Conservation (phyloP, 2,113 vertebrate species). For the Dipodomys spectabilis region DNA sequence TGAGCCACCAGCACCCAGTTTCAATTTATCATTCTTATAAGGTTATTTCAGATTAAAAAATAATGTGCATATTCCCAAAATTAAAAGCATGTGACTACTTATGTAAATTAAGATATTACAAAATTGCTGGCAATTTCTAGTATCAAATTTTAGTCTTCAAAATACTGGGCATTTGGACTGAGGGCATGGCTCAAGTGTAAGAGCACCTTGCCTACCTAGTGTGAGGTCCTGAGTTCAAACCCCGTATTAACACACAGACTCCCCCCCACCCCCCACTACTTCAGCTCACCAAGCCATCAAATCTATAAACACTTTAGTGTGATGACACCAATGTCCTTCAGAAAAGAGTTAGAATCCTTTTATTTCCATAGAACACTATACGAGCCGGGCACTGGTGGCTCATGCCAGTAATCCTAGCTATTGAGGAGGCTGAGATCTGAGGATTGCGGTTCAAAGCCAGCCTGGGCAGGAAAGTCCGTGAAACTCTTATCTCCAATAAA, state of each 20-base stretch:
- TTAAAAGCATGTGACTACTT: neutral
- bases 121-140: neutral
- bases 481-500: too few species aligned
- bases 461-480: too few species aligned
- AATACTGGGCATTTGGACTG: neutral
- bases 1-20: too few species aligned
- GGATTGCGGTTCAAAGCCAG: too few species aligned
- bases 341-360: neutral
- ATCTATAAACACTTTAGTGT: neutral
- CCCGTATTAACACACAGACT: too few species aligned
- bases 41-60: neutral
- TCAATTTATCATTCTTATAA: neutral
- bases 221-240: too few species aligned
- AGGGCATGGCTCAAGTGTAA: too few species aligned
- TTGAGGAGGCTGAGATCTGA: too few species aligned
- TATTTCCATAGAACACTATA: neutral
- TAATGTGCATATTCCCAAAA: neutral
- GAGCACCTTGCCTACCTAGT: too few species aligned
- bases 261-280: neutral
- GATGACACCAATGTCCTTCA: neutral
- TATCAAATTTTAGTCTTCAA: conserved; percentile 28
- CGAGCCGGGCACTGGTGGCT: too few species aligned
- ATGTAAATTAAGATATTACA: neutral
- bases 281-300: conserved; percentile 1
- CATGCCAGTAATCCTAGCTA: too few species aligned